Base-by-base conservation (phyloP, 2,888 invertebrate genomes). In the Brassicogethes aeneus region DNA sequence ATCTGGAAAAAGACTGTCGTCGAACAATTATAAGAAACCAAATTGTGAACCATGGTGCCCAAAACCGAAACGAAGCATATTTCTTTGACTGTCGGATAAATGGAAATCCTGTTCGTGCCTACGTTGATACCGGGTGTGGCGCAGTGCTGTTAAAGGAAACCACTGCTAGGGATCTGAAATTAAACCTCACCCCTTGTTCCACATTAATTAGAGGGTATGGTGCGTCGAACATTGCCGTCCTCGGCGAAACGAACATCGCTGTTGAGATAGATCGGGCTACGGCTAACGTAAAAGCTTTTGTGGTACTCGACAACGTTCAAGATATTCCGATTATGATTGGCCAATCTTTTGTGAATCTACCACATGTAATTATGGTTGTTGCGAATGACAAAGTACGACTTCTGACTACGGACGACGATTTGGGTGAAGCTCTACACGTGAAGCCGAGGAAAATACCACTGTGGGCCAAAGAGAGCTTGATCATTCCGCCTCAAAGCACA, bases 321-420 rank as follows among this genome's bases (percentile, higher is more conserved):
- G 30, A 33, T 5, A 34, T 46, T 8, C 37, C 43, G n/a, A 35
- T 46, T n/a, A 38, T 48, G 35, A 33, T 44, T 13, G 46, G 46
- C 2, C 46, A 46, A 35, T 32, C 42, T 7, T 39, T 42, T 35
- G 35, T 44, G 7, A 44, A 46, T 17, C 32, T 33, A 12, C 17
- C 36, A 16, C 34, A 44, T 16, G 34, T 36, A 15, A 23, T 34
- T 12, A 34, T 44, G 17, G 30, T 40, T 2, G 16, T 41, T 2
- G 15, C 30, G 32, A 43, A 39, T 7, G 33, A 43, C 16, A 14
- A 40, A 30, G 33, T 43, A 2, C 29, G 43, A 36, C 10, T 43
- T 17, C 36, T 36, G 10, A n/a, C 36, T 36, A 13, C 36, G 17
- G 13, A 16, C 17, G 17, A 36, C 36, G 36, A 36, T 16, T 16